Base-by-base conservation (phyloP, 2,888 invertebrate species). In the Saturnia pavonia region DNA sequence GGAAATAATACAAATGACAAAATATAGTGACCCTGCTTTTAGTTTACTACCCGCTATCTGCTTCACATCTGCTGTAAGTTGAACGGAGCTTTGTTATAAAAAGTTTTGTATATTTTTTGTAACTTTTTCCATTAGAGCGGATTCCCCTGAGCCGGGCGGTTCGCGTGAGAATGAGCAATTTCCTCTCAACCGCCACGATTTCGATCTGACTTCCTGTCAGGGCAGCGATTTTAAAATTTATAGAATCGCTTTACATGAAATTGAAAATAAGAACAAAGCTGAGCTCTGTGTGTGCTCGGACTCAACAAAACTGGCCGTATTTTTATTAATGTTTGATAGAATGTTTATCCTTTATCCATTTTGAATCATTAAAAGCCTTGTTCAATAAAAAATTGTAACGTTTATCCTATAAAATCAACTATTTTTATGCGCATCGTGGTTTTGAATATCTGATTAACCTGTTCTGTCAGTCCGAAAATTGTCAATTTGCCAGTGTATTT, bases 81-180 rank as follows among this genome's bases (percentile, higher is more conserved):
- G 81, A 78, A 78, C 80, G 82, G 82, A 83, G 83, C 81, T 83
- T 85, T 85, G 87, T 85, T 86, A 89, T 88, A 91, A 89, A 84
- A 89, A 90, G 87, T 89, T 91, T 90, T 88, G 90, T 91, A 84
- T 90, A 88, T 91, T 90, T 91, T 85, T 88, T 60, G 57, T 60
- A 60, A 92, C 89, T 91, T 92, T 91, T 92, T 91, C 91, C 91
- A 92, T 92, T 91, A 92, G 88, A 88, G 83, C 87, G 86, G 88
- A 87, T 89, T 88, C 88, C 88, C 86, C 75, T 84, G 88, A 85
- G 86, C 83, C 87, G 83, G 85, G 83, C 84, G 87, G 85, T 84
- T 92, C 89, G 92, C 92, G 92, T 92, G 92, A 91, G 92, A 92
- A 92, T 92, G 92, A 93, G 91, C 92, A 92, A 92, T 92, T 92